Evolutionary conservation across 1,140 invertebrate genomes (phyloP).

Genomic region (Nasonia vitripennis): DNA sequence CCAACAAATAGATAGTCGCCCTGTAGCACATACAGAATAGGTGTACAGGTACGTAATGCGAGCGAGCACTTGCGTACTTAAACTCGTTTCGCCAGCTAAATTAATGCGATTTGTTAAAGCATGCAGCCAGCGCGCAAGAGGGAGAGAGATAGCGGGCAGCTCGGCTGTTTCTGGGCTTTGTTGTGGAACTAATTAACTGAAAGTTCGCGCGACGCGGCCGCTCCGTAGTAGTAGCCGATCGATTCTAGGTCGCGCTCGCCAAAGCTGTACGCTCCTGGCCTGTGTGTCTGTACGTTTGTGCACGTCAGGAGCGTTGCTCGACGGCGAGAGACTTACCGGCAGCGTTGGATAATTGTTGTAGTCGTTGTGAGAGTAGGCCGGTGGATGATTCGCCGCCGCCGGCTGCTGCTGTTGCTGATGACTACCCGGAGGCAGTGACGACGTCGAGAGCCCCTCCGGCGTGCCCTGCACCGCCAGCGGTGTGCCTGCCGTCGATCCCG

Average conservation of each 20-base stretch:
- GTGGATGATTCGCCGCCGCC: conserved; percentile 54
- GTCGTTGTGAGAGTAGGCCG: conserved; percentile 68
- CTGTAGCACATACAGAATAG: too few relatives aligned
- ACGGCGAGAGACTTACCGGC: conserved; percentile 64
- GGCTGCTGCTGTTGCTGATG: conserved; percentile 57
- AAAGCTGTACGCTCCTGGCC: background rate
- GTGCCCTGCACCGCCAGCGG: conserved; percentile 72
- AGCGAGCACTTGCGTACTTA: conserved; percentile 3
- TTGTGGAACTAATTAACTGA: conserved; percentile 56
- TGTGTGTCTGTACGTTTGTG: too few relatives aligned
- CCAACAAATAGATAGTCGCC: too few relatives aligned
- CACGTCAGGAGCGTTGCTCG: background rate
- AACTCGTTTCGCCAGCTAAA: conserved; percentile 43
- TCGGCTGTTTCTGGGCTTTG: conserved; percentile 43
- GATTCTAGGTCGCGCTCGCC: background rate
- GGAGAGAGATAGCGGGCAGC: background rate
- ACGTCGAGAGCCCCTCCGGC: conserved; percentile 69
- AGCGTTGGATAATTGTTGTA: conserved; percentile 74
- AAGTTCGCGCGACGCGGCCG: conserved; percentile 24
- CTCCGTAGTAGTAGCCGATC: background rate
- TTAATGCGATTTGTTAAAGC: conserved; percentile 51
- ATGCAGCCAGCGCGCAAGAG: conserved; percentile 22
- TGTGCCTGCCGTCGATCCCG: conserved; percentile 77
- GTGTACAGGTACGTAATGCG: background rate
- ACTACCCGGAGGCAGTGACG: conserved; percentile 65